Conservation (phyloP, 2,797 vertebrate species). For the Hephaestus fuliginosus region DNA sequence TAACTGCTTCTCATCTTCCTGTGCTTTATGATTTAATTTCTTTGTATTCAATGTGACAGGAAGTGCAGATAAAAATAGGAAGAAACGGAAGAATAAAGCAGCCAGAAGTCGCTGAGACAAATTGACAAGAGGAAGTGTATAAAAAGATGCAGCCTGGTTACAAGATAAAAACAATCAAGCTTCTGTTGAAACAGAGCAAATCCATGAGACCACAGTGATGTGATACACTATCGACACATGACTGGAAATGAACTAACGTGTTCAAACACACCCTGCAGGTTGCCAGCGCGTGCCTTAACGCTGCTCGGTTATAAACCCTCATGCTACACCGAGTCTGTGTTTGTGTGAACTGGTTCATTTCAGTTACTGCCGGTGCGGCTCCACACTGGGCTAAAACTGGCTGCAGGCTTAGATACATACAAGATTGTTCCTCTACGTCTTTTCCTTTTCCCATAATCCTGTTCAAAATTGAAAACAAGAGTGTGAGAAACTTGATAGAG, state of each 20-base stretch:
- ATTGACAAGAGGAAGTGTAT: neutral
- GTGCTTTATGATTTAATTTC: conserved; percentile 28
- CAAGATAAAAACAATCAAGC: conserved; percentile 22
- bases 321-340: conserved; percentile 13
- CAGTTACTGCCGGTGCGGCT: conserved; percentile 36
- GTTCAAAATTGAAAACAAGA: conserved; percentile 24
- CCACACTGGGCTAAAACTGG: conserved; percentile 33
- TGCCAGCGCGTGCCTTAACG: conserved; percentile 34
- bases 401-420: conserved; percentile 22
- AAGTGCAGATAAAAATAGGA: conserved; percentile 43
- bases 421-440: conserved; percentile 1
- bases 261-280: conserved; percentile 52
- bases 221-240: conserved; percentile 14
- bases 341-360: conserved; percentile 49
- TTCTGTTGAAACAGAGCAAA: conserved; percentile 23
- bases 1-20: conserved; percentile 5
- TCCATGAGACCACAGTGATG: conserved; percentile 10
- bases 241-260: conserved; percentile 44
- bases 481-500: neutral
- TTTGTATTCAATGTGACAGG: conserved; percentile 24
- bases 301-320: conserved; percentile 11
- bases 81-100: conserved; percentile 27
- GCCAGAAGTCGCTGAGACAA: conserved; percentile 25
- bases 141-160: conserved; percentile 17
- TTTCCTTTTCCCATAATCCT: conserved; percentile 9